Evolutionary conservation across 2,888 invertebrate species (phyloP), one percentile per base, ranked within the genome.

Genomic region (Baronia brevicornis): DNA sequence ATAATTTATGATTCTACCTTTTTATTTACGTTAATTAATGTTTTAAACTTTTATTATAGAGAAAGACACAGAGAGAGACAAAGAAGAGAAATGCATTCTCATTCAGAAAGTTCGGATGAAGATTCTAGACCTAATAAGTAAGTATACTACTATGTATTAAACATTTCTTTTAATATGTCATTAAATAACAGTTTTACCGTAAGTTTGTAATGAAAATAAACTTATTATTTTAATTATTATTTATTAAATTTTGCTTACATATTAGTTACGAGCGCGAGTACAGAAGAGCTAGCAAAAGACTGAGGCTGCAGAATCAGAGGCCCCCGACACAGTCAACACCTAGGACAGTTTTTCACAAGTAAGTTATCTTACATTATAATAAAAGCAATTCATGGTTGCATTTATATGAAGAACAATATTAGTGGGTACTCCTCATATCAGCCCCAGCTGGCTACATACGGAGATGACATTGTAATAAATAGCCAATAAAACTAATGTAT

Each of bases 291-390:
- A 85, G 84, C 42, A 88, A 88, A 73, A 72, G 88, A 59, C 69
- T 88, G 58, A 74, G 88, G 65, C 68, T 88, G 44, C 73, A 84
- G 54, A 80, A 73, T 51, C 73, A 77, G 44, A 60, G 80, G 54
- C 51, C 73, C 0, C 60, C 75, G 11, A 62, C 74, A 3, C 75
- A 66, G 7, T 54, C 72, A 2, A 86, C 89, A 46, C 90, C 90
- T 12, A 69, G 90, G 50, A 90, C 90, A 33, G 88, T 90, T 50
- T 90, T 90, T 66, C 90, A 90, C 60, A 88, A 89, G 89, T 89
- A 60, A 69, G 72, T 53, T 22, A 5, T 7, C 4, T 14, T 22
- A 9, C 5, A 15, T n/a, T 3, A 4, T 14, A 3, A 19, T 10
- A 6, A n/a, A 15, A 3, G 5, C 4, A 15, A 7, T 15, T 6